A percentile compares a stretch with the other conserved stretches of the same genome.
Conservation (phyloP, 2,113 vertebrate species). For the Sebastes schlegelii region DNA sequence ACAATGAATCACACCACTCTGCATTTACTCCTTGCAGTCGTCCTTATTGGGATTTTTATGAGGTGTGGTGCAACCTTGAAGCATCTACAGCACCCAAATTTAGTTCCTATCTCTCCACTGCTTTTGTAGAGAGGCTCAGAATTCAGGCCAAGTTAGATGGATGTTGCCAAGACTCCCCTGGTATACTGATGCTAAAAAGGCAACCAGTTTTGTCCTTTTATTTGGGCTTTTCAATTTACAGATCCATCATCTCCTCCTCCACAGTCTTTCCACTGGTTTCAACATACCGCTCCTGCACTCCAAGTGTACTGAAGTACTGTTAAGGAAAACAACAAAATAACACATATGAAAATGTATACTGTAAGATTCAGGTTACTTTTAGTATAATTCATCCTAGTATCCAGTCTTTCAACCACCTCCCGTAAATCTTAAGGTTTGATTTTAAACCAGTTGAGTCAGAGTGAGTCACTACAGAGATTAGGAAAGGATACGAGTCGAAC, state of each 20-base stretch:
- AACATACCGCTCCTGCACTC: constrained; percentile 93
- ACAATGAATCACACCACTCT: neutral
- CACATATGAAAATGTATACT: neutral
- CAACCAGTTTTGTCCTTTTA: constrained; percentile 34
- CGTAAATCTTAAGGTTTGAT: constrained; percentile 30
- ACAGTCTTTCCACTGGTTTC: constrained; percentile 83
- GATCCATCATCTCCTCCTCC: constrained; percentile 91
- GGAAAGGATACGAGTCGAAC: constrained; percentile 94
- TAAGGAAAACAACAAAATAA: constrained; percentile 79
- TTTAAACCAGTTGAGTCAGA: constrained; percentile 67
- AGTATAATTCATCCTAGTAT: neutral
- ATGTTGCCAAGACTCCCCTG: constrained; percentile 45
- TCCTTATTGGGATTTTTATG: constrained; percentile 14
- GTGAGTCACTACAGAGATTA: constrained; percentile 62
- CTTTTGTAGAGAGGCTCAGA: constrained; percentile 25
- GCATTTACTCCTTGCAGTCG: constrained; percentile 9
- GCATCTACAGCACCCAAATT: constrained; percentile 29
- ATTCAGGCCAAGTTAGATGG: constrained; percentile 56
- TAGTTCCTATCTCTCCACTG: constrained; percentile 28
- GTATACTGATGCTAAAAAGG: constrained; percentile 32
- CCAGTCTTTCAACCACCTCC: constrained; percentile 20
- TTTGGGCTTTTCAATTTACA: constrained; percentile 66
- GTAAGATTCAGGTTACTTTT: neutral
- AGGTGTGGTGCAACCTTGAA: constrained; percentile 40
- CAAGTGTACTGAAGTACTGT: constrained; percentile 87